Base-by-base conservation (phyloP, 2,113 vertebrate species). In the Crocuta crocuta region DNA sequence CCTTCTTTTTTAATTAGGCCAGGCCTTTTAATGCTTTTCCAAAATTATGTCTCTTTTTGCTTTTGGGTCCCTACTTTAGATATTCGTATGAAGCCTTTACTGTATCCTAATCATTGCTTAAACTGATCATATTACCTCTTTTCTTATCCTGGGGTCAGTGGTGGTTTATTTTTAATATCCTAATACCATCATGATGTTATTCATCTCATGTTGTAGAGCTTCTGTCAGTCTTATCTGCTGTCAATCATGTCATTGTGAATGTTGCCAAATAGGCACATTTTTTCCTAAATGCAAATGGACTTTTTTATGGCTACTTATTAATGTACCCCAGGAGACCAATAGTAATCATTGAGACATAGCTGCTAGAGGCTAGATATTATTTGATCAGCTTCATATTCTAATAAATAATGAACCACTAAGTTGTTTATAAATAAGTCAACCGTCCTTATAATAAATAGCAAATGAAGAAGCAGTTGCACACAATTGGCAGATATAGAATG, bases 301-400 rank as follows among this genome's bases (percentile, higher is more conserved):
- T 87, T 97, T 91, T 96, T 96, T 86, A 89, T 97, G 91, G 79
- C 73, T 91, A 66, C 89, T 98, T 87, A 93, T 93, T 89, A 90
- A 48, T 89, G 48, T 95, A 85, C 31, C 95, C 95, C 94, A 85
- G 91, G 95, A 91, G 95, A 85, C 80, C 87, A 85, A 70, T 97
- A 89, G 53, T 65, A 85, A 94, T 97, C 74, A 97, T 50, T 80
- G 76, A 95, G 50, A 81, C 74, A 43, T 48, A 71, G 85, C 76
- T 97, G 50, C 81, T 88, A 26, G 65, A 96, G 80, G 66, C 80
- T 83, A 96, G 92, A 84, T 96, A 96, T 78, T 90, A 96, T 91
- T 97, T 97, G 55, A 94, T 97, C 94, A 96, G 48, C n/a, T 93
- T 97, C 83, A 76, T 97, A 89, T 87, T 89, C 78, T 91, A 93